Percentiles rank a stretch among this genome's conserved stretches.
Conservation (phyloP, 2,797 vertebrate genomes). For the Serranus cabrilla region DNA sequence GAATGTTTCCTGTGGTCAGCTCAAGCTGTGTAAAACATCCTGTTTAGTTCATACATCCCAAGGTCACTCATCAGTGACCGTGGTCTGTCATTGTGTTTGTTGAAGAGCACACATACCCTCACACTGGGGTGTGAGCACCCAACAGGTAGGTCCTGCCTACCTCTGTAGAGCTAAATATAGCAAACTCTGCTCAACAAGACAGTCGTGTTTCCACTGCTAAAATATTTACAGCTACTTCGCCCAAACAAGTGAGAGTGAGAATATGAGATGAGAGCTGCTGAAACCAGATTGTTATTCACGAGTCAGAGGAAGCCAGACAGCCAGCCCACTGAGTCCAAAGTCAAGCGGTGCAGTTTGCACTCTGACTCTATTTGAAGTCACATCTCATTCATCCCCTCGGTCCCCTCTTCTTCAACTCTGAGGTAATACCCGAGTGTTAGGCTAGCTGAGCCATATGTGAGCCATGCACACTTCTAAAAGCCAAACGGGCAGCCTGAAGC, state of each 20-base stretch:
- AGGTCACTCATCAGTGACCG: conserved; percentile 85
- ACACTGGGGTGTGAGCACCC: conserved; percentile 27
- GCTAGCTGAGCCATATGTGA: conserved; percentile 79
- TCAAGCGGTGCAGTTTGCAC: conserved; percentile 57
- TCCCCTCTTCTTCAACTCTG: conserved; percentile 75
- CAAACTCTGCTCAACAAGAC: conserved; percentile 68
- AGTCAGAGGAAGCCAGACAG: conserved; percentile 42
- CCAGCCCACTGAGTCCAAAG: conserved; percentile 36
- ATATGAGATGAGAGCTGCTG: conserved; percentile 53
- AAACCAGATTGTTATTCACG: conserved; percentile 58
- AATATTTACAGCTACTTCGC: conserved; percentile 75
- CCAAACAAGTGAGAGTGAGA: conserved; percentile 66
- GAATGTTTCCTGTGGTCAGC: conserved; percentile 42
- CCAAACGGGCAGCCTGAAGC: conserved; percentile 85
- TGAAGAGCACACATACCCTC: conserved; percentile 26
- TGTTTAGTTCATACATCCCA: conserved; percentile 87
- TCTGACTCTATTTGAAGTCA: conserved; percentile 61
- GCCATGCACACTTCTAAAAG: conserved; percentile 78
- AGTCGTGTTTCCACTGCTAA: conserved; percentile 73
- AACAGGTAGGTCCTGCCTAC: conserved; percentile 66
- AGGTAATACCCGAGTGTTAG: conserved; percentile 75
- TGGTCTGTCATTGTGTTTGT: conserved; percentile 52
- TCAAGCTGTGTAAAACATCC: conserved; percentile 77
- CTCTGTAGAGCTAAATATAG: conserved; percentile 68
- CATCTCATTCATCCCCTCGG: conserved; percentile 59